Evolutionary conservation across 2,797 vertebrate genomes (phyloP).

Genomic region (Thripadectes ignobilis): DNA sequence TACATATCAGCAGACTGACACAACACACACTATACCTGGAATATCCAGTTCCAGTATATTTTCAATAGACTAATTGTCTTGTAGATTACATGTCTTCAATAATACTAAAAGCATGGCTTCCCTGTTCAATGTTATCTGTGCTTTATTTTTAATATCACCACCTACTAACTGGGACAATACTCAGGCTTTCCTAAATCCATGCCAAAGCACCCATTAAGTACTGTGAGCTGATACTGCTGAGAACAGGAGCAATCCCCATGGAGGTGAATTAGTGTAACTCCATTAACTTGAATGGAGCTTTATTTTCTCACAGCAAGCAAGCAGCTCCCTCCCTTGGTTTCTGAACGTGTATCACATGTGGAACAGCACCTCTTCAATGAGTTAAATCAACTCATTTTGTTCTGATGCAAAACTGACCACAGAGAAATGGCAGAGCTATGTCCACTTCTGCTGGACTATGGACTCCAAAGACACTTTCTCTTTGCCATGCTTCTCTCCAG

Average conservation of each 20-base stretch:
- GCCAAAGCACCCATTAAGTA: constrained; percentile 32
- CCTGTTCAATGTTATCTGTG: not conserved
- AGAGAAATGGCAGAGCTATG: not conserved
- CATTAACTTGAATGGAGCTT: constrained; percentile 8
- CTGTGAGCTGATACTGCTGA: not conserved
- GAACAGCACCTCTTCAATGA: not conserved
- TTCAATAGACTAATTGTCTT: not conserved
- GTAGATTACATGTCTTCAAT: not conserved
- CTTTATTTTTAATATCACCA: not conserved
- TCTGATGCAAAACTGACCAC: not conserved
- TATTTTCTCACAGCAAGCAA: not conserved
- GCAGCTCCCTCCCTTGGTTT: not conserved
- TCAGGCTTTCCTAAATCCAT: not conserved
- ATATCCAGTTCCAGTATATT: not conserved
- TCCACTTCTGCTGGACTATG: accelerated
- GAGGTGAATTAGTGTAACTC: constrained; percentile 10
- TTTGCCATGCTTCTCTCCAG: not conserved
- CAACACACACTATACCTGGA: not conserved
- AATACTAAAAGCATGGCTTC: not conserved
- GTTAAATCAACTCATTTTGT: not conserved
- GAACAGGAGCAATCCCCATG: not conserved
- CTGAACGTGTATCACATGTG: not conserved
- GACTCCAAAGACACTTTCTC: not conserved
- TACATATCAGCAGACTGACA: constrained; percentile 22
- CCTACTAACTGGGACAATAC: accelerated